Base-by-base conservation (phyloP, 2,888 invertebrate genomes). In the Cloeon dipterum region DNA sequence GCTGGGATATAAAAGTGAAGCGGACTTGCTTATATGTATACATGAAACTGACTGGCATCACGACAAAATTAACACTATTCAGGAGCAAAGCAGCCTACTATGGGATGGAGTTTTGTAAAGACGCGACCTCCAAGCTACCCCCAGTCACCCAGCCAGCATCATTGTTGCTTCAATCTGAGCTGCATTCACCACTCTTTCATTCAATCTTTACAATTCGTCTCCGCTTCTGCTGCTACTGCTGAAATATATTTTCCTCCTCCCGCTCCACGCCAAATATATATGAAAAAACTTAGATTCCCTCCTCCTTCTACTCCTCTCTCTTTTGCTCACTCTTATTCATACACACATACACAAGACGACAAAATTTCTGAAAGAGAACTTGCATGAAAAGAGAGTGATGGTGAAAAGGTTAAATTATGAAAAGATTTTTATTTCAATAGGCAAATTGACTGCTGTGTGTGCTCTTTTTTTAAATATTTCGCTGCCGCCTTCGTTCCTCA, bases 371-470 rank as follows among this genome's bases (percentile, higher is more conserved):
- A 29, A 29, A 29, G 29, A 29, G 29, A 29, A 29, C 29, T 29
- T 29, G 13, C 16, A 29, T 29, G 29, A 29, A 29, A 29, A 29
- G 29, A 29, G 29, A 29, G 29, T 29, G 29, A 29, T 29, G 29
- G 29, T 29, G 29, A 29, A 29, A 29, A 29, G 29, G 29, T 29
- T 29, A 29, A 29, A 29, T 29, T 29, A 29, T 29, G 29, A 29
- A 29, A 29, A 29, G 29, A 29, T 29, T 29, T 29, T 29, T 29
- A 29, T 29, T 29, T 29, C 29, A 29, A 29, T 29, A 29, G 29
- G 29, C 29, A 29, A 29, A 29, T 29, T 29, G 29, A 29, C 29
- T 29, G 29, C 29, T 29, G 29, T 29, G 29, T 29, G 29, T 29
- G 29, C 29, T 29, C 29, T 21, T 29, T 29, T 10, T 23, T 23